Evolutionary conservation across 37 sponge, comb jelly and placozoan genomes (phyloP).

Genomic region (Theonella swinhoei): DNA sequence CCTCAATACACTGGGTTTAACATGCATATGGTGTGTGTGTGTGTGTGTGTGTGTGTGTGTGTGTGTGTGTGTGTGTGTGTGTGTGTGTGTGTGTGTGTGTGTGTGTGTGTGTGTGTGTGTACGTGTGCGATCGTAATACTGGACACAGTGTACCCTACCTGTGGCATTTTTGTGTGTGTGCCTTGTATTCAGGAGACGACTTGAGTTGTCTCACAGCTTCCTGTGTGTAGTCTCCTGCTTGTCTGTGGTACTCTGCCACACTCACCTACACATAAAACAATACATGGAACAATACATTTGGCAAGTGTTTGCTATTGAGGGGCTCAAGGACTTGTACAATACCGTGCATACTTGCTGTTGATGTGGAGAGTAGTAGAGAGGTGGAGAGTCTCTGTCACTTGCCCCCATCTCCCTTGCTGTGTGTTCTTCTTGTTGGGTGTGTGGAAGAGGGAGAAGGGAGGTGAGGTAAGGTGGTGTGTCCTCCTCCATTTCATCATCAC

Average conservation of each 20-base stretch:
- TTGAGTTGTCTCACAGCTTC: slow-evolving; percentile 37
- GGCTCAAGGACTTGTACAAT: too few relatives aligned
- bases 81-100: too few relatives aligned
- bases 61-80: too few relatives aligned
- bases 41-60: too few relatives aligned
- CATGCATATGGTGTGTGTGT: too few relatives aligned
- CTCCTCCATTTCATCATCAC: background rate
- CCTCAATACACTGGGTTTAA: too few relatives aligned
- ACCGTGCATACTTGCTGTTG: slow-evolving; percentile 1
- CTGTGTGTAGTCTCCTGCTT: slow-evolving; percentile 36
- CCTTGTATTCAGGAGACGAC: slow-evolving; percentile 45
- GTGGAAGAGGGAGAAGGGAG: background rate
- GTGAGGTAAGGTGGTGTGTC: background rate
- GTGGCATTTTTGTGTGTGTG: slow-evolving; percentile 25
- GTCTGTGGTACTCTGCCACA: slow-evolving; percentile 20
- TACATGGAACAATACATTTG: too few relatives aligned
- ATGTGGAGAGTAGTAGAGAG: slow-evolving; percentile 12
- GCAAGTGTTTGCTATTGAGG: too few relatives aligned
- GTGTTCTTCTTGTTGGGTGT: background rate
- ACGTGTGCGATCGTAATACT: too few relatives aligned
- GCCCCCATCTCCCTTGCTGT: background rate
- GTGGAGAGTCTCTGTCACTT: too few relatives aligned
- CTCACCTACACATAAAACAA: background rate
- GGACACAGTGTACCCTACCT: slow-evolving; percentile 8
- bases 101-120: too few relatives aligned